Conservation (phyloP, 2,797 vertebrate species). For the Anguilla anguilla region DNA sequence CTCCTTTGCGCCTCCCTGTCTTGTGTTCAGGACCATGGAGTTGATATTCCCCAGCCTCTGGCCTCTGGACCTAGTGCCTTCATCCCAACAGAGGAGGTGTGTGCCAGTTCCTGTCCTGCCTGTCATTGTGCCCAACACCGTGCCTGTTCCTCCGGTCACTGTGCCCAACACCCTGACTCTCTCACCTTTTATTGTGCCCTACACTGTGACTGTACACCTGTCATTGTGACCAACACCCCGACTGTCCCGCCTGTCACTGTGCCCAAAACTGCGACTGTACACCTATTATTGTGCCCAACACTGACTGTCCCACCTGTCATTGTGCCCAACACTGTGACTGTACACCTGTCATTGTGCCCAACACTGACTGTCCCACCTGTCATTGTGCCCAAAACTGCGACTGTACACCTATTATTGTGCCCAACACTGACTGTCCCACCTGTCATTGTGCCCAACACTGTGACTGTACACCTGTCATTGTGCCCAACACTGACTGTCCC, state of each 20-base stretch:
- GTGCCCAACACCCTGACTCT: background rate
- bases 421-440: background rate
- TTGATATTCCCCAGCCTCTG: slow-evolving; percentile 52
- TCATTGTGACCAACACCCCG: background rate
- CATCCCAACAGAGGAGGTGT: slow-evolving; percentile 73
- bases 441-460: background rate
- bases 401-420: background rate
- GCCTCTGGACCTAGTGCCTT: slow-evolving; percentile 72
- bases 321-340: background rate
- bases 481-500: background rate
- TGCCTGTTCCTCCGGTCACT: background rate
- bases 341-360: background rate
- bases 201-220: background rate
- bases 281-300: background rate
- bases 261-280: no score
- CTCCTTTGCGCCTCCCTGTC: background rate
- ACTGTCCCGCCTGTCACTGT: background rate
- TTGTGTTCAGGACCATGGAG: slow-evolving; percentile 58
- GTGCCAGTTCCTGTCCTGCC: slow-evolving; percentile 4
- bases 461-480: background rate
- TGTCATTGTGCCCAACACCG: background rate
- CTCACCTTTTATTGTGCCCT: background rate
- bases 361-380: background rate
- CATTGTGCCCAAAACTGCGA: background rate
- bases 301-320: no score